phyloP scores from a whole-genome alignment of 2,797 vertebrate species.

The Sebastes kiyomatsui region DNA sequence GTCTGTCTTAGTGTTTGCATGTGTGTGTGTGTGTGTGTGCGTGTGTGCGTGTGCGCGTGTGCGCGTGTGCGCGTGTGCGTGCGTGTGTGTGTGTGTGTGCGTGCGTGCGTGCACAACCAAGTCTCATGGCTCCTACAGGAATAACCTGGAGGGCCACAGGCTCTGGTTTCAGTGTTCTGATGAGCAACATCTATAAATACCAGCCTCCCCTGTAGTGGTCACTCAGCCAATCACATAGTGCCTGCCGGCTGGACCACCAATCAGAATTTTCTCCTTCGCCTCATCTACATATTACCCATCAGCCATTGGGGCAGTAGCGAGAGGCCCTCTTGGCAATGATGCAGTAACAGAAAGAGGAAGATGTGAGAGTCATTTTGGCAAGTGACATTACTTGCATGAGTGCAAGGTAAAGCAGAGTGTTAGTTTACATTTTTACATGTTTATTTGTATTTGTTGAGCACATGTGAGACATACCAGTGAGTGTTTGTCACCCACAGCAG shows the following conservation, averaged over 20 bases:
- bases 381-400: conserved; percentile 40
- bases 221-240: conserved; percentile 36
- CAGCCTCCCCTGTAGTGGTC: conserved; percentile 25
- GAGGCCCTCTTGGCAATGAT: conserved; percentile 7
- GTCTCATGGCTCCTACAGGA: conserved; percentile 66
- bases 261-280: conserved; percentile 14
- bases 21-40: not conserved
- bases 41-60: conserved; percentile 4
- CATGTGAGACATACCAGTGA: not conserved
- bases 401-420: conserved; percentile 5
- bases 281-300: conserved; percentile 56
- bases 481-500: not conserved
- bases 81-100: not conserved
- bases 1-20: not conserved
- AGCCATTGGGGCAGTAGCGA: conserved; percentile 21
- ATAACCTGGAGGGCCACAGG: conserved; percentile 73
- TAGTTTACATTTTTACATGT: conserved; percentile 49
- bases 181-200: conserved; percentile 77
- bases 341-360: conserved; percentile 5
- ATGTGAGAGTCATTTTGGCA: conserved; percentile 5
- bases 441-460: conserved; percentile 35
- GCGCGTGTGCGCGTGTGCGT: not conserved
- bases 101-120: not conserved
- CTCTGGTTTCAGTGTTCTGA: conserved; percentile 79
- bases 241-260: not conserved